Percentiles rank a stretch among this genome's conserved stretches.
phyloP scores from a whole-genome alignment of 2,797 vertebrate genomes.

The Oophaga sylvatica region DNA sequence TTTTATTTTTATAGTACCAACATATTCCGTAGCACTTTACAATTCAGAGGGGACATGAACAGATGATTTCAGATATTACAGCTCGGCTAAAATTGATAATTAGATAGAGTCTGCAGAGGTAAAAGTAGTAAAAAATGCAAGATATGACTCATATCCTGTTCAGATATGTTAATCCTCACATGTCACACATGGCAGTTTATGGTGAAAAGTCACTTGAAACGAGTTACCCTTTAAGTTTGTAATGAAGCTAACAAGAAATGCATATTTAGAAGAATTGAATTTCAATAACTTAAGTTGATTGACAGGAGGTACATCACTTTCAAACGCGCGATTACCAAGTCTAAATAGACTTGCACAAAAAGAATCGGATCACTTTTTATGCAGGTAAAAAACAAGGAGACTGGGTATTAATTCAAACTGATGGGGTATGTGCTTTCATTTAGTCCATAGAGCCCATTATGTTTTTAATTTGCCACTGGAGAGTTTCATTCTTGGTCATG shows the following conservation, averaged over 20 bases:
- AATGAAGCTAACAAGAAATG: not conserved
- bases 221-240: not conserved
- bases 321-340: not conserved
- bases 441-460: conserved; percentile 15
- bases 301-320: not conserved
- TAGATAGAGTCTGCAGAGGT: too few relatives aligned
- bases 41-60: too few relatives aligned
- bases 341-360: not conserved
- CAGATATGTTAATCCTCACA: too few relatives aligned
- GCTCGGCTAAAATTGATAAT: too few relatives aligned
- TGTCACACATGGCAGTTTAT: too few relatives aligned
- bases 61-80: too few relatives aligned
- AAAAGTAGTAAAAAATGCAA: too few relatives aligned
- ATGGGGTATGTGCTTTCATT: not conserved
- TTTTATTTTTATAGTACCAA: too few relatives aligned
- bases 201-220: too few relatives aligned
- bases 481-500: not conserved
- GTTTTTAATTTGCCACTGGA: conserved; percentile 12
- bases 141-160: too few relatives aligned
- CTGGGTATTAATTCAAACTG: not conserved
- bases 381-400: not conserved
- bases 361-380: conserved; percentile 1
- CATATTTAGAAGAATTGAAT: not conserved
- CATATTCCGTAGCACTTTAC: too few relatives aligned
- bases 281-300: not conserved